Conservation (phyloP, 2,888 invertebrate species). For the Melanostoma scalare region DNA sequence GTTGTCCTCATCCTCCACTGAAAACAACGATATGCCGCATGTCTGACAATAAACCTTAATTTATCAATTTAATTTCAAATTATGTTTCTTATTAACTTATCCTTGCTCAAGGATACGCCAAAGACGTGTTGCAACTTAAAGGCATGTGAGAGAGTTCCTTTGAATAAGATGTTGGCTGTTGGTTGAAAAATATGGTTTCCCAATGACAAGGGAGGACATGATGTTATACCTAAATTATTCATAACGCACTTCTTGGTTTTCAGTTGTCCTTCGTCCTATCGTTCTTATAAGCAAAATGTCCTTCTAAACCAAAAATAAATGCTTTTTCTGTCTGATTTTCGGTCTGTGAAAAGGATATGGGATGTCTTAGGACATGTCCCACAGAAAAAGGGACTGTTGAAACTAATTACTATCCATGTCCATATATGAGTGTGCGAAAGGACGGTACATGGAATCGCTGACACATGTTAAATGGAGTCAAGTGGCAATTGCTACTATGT, state of each 20-base stretch:
- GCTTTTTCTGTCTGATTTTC: conserved; percentile 37
- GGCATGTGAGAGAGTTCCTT: conserved; percentile 32
- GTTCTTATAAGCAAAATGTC: conserved; percentile 56
- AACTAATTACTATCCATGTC: conserved; percentile 64
- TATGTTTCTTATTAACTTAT: conserved; percentile 71
- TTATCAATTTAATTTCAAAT: conserved; percentile 75
- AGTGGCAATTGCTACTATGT: conserved; percentile 75
- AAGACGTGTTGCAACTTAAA: conserved; percentile 60
- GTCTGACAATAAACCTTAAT: conserved; percentile 77
- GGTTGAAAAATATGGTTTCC: conserved; percentile 59
- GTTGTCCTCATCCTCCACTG: conserved; percentile 1
- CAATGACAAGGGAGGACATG: conserved; percentile 63
- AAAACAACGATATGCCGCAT: conserved; percentile 61
- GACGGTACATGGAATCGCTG: conserved; percentile 78
- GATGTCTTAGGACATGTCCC: conserved; percentile 24
- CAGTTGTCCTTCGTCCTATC: conserved; percentile 58
- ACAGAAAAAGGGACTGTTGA: conserved; percentile 29
- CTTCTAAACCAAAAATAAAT: conserved; percentile 20
- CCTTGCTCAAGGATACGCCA: conserved; percentile 60
- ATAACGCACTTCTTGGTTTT: conserved; percentile 59
- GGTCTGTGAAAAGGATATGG: conserved; percentile 41
- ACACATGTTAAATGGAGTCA: conserved; percentile 81
- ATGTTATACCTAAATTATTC: conserved; percentile 74
- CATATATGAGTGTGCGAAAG: not conserved
- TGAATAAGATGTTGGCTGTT: conserved; percentile 44